These are phyloP conservation scores for Apodemus agrarius DNA, from an alignment of 2,797 vertebrate genomes.

Conservation along the genomic window DNA sequence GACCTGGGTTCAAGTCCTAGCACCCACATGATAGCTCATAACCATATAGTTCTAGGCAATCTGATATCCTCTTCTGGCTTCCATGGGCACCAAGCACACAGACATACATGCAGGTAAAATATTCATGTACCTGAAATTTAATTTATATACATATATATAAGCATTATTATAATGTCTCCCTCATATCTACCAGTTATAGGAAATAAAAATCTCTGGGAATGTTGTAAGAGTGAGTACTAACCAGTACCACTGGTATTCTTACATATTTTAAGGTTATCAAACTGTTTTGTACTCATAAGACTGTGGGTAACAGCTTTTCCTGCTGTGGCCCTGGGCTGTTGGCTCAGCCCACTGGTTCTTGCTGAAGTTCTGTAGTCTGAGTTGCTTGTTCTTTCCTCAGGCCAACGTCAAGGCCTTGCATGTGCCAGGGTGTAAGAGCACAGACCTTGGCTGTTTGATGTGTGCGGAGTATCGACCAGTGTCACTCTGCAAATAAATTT, in stretches of 20 bases:
- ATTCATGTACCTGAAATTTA: not conserved
- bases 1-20: not conserved
- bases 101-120: not conserved
- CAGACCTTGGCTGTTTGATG: not conserved
- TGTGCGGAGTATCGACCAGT: not conserved
- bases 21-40: not conserved
- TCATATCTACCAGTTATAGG: not conserved
- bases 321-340: not conserved
- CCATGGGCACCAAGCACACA: not conserved
- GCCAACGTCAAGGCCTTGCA: not conserved
- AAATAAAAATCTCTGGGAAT: conserved; percentile 20
- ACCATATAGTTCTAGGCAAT: not conserved
- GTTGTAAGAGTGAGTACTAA: not conserved
- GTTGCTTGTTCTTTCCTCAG: not conserved
- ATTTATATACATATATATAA: not conserved
- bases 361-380: not conserved
- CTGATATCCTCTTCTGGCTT: not conserved
- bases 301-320: not conserved
- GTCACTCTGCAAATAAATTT: not conserved
- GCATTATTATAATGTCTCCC: not conserved
- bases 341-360: not conserved
- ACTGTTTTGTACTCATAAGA: not conserved
- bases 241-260: not conserved
- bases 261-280: not conserved
- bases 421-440: not conserved